phyloP scores from a whole-genome alignment of 2,888 invertebrate species.

The Automeris io region DNA sequence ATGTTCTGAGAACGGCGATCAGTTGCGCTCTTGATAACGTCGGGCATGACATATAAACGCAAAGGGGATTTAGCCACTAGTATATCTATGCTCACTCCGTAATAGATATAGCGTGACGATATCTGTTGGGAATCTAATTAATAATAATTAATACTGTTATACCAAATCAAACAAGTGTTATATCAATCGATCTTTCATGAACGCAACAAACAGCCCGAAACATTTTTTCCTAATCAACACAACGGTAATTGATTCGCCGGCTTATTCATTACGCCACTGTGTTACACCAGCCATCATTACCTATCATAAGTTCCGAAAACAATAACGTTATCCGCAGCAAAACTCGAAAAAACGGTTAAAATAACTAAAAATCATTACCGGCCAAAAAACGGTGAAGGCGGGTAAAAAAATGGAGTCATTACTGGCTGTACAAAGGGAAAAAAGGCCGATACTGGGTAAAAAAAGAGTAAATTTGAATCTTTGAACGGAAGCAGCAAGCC shows the following conservation, averaged over 20 bases:
- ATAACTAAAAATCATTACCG: neutral
- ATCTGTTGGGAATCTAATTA: too few species aligned
- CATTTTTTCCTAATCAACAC: neutral
- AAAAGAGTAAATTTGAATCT: conserved; percentile 50
- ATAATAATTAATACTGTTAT: too few species aligned
- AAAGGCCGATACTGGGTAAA: conserved; percentile 14
- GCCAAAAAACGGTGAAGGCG: conserved; percentile 5
- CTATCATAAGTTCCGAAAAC: conserved; percentile 23
- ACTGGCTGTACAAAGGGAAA: conserved; percentile 13
- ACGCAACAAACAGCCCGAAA: neutral
- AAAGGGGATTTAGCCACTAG: too few species aligned
- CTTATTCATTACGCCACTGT: conserved; percentile 23
- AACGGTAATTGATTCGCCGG: conserved; percentile 20
- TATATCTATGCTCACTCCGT: too few species aligned
- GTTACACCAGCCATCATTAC: conserved; percentile 22
- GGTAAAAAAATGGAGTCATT: conserved; percentile 16
- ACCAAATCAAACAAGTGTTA: too few species aligned
- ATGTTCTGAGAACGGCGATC: too few species aligned
- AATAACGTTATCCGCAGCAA: conserved; percentile 21
- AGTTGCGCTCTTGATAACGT: too few species aligned
- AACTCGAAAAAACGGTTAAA: conserved; percentile 12
- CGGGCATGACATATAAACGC: too few species aligned
- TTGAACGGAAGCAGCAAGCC: conserved; percentile 70
- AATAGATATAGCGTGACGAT: too few species aligned
- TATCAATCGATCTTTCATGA: too few species aligned